These are phyloP conservation scores for Plodia interpunctella DNA, from an alignment of 1,140 invertebrate genomes.

Conservation along the genomic window DNA sequence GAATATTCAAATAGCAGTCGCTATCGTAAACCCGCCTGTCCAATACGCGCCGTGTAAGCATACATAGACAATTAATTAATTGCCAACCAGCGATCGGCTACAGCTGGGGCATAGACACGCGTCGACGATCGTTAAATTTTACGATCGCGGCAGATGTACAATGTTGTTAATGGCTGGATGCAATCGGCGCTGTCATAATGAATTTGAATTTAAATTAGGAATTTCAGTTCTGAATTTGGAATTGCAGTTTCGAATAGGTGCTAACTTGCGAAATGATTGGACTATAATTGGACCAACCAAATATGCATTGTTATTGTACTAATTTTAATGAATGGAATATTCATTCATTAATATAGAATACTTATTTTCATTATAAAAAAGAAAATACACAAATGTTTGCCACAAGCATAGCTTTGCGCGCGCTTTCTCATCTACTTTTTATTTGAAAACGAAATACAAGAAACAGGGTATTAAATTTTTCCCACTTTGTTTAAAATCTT, in stretches of 20 bases:
- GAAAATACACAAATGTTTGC: too few species aligned
- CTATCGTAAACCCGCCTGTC: slow-evolving; percentile 52
- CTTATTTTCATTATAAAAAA: too few species aligned
- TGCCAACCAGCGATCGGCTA: slow-evolving; percentile 48
- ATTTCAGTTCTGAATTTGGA: slow-evolving; percentile 19
- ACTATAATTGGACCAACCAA: too few species aligned
- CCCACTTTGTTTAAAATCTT: too few species aligned
- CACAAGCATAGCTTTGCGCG: too few species aligned
- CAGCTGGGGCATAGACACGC: slow-evolving; percentile 49
- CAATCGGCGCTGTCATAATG: slow-evolving; percentile 33
- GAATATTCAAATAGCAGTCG: slow-evolving; percentile 47
- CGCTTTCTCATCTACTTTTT: too few species aligned
- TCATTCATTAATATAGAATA: too few species aligned
- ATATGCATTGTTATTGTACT: too few species aligned
- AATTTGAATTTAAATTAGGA: slow-evolving; percentile 36
- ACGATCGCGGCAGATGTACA: slow-evolving; percentile 52
- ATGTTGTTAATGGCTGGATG: slow-evolving; percentile 45
- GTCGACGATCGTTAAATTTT: slow-evolving; percentile 57
- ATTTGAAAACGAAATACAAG: too few species aligned
- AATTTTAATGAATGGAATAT: too few species aligned
- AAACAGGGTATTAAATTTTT: too few species aligned
- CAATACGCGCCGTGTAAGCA: slow-evolving; percentile 49
- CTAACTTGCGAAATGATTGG: too few species aligned
- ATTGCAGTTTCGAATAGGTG: slow-evolving; percentile 12
- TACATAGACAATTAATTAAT: slow-evolving; percentile 62